phyloP scores from a whole-genome alignment of 2,888 invertebrate genomes.

The Ophraella communa region DNA sequence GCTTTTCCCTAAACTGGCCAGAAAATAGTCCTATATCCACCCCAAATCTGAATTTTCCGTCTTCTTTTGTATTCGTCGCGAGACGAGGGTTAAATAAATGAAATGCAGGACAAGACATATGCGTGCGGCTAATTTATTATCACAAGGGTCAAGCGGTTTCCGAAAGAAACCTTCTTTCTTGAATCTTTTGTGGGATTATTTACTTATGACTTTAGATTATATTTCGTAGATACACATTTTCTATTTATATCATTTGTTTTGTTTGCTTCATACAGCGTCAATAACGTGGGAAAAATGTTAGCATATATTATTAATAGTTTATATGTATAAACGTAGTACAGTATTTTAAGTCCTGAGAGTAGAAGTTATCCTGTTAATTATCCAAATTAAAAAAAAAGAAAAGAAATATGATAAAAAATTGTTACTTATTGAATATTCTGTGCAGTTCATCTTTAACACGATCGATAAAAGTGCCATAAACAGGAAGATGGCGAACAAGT shows the following conservation, averaged over 20 bases:
- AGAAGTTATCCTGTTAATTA: too few relatives aligned
- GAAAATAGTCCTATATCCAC: constrained; percentile 40
- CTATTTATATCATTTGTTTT: background rate
- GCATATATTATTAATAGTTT: too few relatives aligned
- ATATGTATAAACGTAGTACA: too few relatives aligned
- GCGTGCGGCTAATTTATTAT: constrained; percentile 22
- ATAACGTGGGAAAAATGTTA: too few relatives aligned
- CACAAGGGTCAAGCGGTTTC: background rate
- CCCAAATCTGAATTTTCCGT: constrained; percentile 35
- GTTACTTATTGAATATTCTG: too few relatives aligned
- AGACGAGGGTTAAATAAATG: constrained; percentile 32
- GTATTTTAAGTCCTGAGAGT: too few relatives aligned
- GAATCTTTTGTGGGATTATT: background rate
- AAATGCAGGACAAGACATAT: constrained; percentile 31
- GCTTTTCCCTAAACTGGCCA: constrained; percentile 41
- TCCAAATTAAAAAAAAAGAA: too few relatives aligned
- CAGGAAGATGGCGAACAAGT: too few relatives aligned
- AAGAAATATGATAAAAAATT: too few relatives aligned
- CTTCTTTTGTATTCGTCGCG: constrained; percentile 31
- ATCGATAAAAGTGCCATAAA: too few relatives aligned
- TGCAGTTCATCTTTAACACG: too few relatives aligned
- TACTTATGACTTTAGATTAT: background rate
- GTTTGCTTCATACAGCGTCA: too few relatives aligned
- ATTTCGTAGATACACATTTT: constrained; percentile 15
- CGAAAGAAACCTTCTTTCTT: background rate